Base-by-base conservation (phyloP, 37 sponge, comb jelly and placozoan species). In the Halichondria panicea region DNA sequence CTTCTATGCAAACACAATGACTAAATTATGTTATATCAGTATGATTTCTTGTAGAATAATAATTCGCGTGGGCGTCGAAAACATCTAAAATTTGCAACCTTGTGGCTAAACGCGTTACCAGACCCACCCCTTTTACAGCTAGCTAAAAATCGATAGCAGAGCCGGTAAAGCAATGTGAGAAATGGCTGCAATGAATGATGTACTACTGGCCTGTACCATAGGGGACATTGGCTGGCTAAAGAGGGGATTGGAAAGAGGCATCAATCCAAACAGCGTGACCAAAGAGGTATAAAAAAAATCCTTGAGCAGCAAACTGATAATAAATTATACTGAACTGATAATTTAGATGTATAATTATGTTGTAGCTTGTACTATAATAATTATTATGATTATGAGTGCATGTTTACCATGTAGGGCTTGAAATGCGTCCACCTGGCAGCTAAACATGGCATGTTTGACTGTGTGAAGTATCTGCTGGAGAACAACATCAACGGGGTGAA, bases 211-310 rank as follows among this genome's bases (percentile, higher is more conserved):
- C 0, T 87, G 88, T 36, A 75, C 73, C 0, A 46, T 86, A 13
- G 92, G 92, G 4, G 87, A 91, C 46, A 43, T 87, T 7, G 28
- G 70, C n/a, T 91, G 87, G 92, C 75, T 91, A 27, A 82, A 79
- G 35, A 46, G 75, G 55, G 83, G 84, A n/a, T 28, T 91, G 37
- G 28, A 58, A 25, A 38, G 45, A 33, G 76, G 71, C 8, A 13
- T 54, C n/a, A 65, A 70, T 19, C 75, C 68, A 0, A n/a, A 4
- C 38, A 59, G 42, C 19, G 37, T 19, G 2, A 62, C 75, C 57
- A 46, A 55, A 44, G 75, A 84, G 55, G 85, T 84, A 77, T 0
- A 43, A 8, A 35, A 63, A 37, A 21, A 21, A 31, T 63, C 19
- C 68, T 1, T 24, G 18, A 9, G 24, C 2, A 43, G 25, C n/a